Percentiles rank a stretch among this genome's conserved stretches.
These are phyloP conservation scores for Malacoctenus gilli DNA, from an alignment of 2,797 vertebrate species.

Conservation along the genomic window DNA sequence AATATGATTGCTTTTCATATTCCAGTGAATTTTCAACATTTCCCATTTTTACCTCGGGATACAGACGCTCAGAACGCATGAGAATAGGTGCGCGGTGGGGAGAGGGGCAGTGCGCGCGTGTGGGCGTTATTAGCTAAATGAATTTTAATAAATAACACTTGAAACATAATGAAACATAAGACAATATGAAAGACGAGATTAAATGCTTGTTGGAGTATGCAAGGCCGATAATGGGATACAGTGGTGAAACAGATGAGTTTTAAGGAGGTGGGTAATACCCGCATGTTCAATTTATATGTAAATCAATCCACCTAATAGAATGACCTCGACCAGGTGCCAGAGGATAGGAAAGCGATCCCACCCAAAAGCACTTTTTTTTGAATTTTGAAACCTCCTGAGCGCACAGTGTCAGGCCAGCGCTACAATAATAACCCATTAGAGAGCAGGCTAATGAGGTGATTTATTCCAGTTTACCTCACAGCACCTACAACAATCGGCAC, in stretches of 20 bases:
- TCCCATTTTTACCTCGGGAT: conserved; percentile 80
- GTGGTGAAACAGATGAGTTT: conserved; percentile 72
- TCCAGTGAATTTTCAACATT: conserved; percentile 77
- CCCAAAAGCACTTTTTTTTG: conserved; percentile 57
- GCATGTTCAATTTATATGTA: conserved; percentile 81
- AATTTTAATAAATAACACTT: conserved; percentile 78
- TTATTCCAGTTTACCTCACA: conserved; percentile 43
- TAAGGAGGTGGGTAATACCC: conserved; percentile 67
- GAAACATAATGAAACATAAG: conserved; percentile 75
- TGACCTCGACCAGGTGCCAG: conserved; percentile 73
- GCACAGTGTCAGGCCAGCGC: conserved; percentile 50
- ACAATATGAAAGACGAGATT: conserved; percentile 70
- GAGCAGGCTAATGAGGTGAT: conserved; percentile 66
- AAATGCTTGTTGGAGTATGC: conserved; percentile 75
- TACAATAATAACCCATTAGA: conserved; percentile 67
- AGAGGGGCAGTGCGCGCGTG: conserved; percentile 56
- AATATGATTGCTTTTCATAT: conserved; percentile 87
- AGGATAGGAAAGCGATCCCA: conserved; percentile 67
- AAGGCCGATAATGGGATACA: conserved; percentile 72
- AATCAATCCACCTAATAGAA: conserved; percentile 77
- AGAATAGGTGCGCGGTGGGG: conserved; percentile 65
- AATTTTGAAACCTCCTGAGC: conserved; percentile 67
- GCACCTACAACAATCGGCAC: conserved; percentile 6
- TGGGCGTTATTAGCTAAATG: conserved; percentile 75
- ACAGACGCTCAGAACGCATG: conserved; percentile 76